These are phyloP conservation scores for Ylistrum balloti DNA, from an alignment of 1,140 invertebrate species.

Conservation along the genomic window DNA sequence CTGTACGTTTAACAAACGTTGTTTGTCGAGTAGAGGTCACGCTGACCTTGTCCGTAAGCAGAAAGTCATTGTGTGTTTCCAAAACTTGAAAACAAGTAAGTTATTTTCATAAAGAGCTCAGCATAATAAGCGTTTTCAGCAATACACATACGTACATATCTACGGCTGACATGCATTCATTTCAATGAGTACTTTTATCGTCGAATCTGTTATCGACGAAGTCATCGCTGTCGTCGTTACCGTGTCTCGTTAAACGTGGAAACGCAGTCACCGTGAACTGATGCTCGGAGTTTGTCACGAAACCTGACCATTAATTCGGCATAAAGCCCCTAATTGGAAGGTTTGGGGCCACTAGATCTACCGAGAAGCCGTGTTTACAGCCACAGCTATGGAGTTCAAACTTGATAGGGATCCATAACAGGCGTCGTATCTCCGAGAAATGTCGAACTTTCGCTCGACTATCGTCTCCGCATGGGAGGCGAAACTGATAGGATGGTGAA, in stretches of 20 bases:
- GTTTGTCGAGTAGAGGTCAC: neutral
- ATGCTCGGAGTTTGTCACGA: neutral
- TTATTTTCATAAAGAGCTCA: neutral
- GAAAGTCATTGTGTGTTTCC: neutral
- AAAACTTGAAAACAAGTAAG: neutral
- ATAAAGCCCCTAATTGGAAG: conserved; percentile 16
- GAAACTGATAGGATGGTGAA: conserved; percentile 14
- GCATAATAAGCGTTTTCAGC: neutral
- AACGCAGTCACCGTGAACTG: conserved; percentile 25
- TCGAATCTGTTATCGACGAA: conserved; percentile 24
- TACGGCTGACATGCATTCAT: conserved; percentile 3
- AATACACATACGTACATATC: neutral
- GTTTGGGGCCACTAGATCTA: neutral
- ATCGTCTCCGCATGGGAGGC: conserved; percentile 29
- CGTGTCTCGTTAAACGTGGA: neutral
- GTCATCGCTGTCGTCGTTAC: neutral
- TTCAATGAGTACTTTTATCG: neutral
- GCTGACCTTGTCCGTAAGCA: neutral
- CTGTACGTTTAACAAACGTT: no score
- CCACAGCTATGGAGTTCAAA: neutral
- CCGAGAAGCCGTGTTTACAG: neutral
- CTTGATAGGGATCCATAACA: neutral
- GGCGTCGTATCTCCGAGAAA: neutral
- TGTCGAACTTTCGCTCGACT: neutral
- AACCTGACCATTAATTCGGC: conserved; percentile 7